Base-by-base conservation (phyloP, 2,888 invertebrate species). In the Hypercompe scribonia region DNA sequence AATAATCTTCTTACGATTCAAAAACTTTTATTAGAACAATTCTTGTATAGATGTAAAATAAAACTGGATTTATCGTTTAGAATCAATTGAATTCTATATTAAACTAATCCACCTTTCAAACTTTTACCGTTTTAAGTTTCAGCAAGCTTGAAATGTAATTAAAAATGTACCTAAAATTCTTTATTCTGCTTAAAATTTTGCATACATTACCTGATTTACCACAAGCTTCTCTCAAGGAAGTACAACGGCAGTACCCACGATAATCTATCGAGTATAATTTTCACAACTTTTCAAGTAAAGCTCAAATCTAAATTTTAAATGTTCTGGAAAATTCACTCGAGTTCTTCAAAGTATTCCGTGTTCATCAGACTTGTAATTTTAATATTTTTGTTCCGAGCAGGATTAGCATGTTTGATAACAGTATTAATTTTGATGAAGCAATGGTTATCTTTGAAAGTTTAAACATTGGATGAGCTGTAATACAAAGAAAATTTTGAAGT, bases 391-490 rank as follows among this genome's bases (percentile, higher is more conserved):
- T 65, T 71, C 54, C 31, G 7, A 3, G 31, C 39, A 66, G 58
- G 63, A 63, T 31, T 31, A 15, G 61, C 63, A 39, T 28, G 63
- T 70, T 70, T 70, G 63, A 70, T 70, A 33, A 42, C n/a, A 24
- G 46, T 42, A 70, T 70, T 63, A 42, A 61, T 69, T 69, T 69
- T 42, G 31, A 42, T 24, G 33, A 11, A 63, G 46, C 69, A 70
- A 46, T 54, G 24, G 68, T 39, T 58, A 11, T 24, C 15, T 18
- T n/a, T 42, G 15, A 15, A 31, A 3, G 36, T n/a, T 24, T n/a
- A n/a, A n/a, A 34, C 50, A 34, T n/a, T 28, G 13, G 42, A 34
- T 4, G 24, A 21, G 64, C 11, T 21, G 11, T 65, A 65, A 34
- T 24, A 36, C 24, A 61, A 61, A 31, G 31, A 61, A 31, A 8